Conservation (phyloP, 2,797 vertebrate species). For the Acanthurus tractus region DNA sequence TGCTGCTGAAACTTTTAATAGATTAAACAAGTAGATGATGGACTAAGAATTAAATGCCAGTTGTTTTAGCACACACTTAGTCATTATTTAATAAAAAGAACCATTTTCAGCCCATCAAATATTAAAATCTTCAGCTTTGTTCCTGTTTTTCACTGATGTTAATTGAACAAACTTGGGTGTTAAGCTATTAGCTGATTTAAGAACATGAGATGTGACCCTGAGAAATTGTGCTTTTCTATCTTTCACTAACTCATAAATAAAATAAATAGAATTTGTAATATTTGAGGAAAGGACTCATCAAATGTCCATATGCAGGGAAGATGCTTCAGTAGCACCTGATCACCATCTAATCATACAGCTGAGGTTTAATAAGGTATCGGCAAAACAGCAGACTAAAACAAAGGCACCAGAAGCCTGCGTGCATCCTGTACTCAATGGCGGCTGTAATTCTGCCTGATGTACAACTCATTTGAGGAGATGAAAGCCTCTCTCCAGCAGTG, state of each 20-base stretch:
- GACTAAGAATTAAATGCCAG: neutral
- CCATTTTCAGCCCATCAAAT: no score
- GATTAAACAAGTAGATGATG: neutral
- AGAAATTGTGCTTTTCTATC: no score
- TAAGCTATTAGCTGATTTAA: neutral
- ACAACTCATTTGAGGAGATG: constrained; percentile 53
- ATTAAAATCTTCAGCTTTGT: neutral
- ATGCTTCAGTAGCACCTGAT: constrained; percentile 20
- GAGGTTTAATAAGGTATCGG: constrained; percentile 32
- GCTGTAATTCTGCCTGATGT: constrained; percentile 48
- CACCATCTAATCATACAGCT: constrained; percentile 33
- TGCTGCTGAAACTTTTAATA: neutral
- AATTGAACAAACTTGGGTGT: neutral
- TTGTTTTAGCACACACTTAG: neutral
- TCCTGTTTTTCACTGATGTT: neutral
- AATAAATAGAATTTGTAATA: neutral
- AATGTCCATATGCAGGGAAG: neutral
- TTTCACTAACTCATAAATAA: neutral
- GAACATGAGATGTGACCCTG: neutral
- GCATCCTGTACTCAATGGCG: constrained; percentile 50
- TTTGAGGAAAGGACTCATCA: neutral
- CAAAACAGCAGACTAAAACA: constrained; percentile 34
- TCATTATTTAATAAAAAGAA: neutral
- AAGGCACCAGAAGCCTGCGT: constrained; percentile 46
- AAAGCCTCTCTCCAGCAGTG: constrained; percentile 59